Evolutionary conservation across 1,140 invertebrate species (phyloP).

Genomic region (Trichonephila inaurata): DNA sequence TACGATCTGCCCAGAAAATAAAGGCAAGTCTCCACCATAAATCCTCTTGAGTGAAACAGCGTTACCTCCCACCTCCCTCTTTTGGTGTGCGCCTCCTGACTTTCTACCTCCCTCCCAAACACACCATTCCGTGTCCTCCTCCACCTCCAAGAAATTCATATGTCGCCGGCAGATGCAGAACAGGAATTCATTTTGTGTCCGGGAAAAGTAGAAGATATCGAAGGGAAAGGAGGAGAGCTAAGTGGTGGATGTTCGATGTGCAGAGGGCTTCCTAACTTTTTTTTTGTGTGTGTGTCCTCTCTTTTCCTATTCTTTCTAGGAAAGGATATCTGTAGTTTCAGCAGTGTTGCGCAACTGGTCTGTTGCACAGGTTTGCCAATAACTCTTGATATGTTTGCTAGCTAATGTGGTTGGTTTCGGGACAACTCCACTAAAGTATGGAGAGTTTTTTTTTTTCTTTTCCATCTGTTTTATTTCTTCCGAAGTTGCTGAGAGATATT

Average conservation of each 20-base stretch:
- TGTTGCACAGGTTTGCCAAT: background rate
- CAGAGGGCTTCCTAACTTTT: too few relatives aligned
- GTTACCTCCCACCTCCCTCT: background rate
- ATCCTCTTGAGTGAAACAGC: constrained; percentile 65
- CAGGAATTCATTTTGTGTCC: constrained; percentile 63
- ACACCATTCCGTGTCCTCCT: constrained; percentile 1
- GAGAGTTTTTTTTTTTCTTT: too few relatives aligned
- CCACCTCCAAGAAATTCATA: constrained; percentile 51
- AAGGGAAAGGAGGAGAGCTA: background rate
- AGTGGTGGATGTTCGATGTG: background rate
- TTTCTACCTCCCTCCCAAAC: background rate
- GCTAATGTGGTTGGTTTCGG: background rate
- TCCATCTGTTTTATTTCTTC: too few relatives aligned
- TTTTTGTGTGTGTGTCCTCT: background rate
- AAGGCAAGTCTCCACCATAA: constrained; percentile 68
- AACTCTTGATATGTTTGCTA: background rate
- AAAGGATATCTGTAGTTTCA: background rate
- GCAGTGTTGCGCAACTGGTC: background rate
- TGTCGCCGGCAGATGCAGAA: constrained; percentile 70
- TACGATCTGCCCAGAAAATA: constrained; percentile 67
- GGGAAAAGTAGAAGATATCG: background rate
- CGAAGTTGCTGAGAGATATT: too few relatives aligned
- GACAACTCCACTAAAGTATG: background rate
- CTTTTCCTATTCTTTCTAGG: background rate
- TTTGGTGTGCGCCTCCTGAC: background rate